phyloP scores from a whole-genome alignment of 1,140 invertebrate genomes.

The Anastrepha ludens region DNA sequence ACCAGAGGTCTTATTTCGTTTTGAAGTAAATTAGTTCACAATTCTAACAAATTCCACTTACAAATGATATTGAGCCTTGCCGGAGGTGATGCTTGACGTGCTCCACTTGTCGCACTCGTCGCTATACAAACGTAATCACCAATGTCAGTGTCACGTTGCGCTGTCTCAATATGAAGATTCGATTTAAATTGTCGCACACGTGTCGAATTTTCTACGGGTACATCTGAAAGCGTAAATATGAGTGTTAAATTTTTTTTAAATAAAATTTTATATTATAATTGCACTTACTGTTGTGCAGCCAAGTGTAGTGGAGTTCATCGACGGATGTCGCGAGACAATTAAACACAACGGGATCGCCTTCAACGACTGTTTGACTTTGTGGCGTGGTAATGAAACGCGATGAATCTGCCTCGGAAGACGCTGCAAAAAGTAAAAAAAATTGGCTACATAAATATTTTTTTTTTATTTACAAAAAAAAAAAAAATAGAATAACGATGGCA shows the following conservation, averaged over 20 bases:
- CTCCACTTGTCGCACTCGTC: constrained; percentile 69
- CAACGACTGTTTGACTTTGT: constrained; percentile 67
- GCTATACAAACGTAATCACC: constrained; percentile 72
- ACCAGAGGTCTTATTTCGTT: too few relatives aligned
- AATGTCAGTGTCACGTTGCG: constrained; percentile 66
- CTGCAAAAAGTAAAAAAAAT: background rate
- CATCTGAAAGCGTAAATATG: constrained; percentile 63
- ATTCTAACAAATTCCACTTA: constrained; percentile 60
- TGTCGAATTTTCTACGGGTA: constrained; percentile 66
- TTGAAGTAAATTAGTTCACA: too few relatives aligned
- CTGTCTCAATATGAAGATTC: constrained; percentile 71
- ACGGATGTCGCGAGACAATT: constrained; percentile 65
- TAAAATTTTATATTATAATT: constrained; percentile 3
- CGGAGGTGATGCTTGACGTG: constrained; percentile 70
- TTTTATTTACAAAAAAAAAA: background rate
- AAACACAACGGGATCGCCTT: constrained; percentile 67
- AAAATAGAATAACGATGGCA: background rate
- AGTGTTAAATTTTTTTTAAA: background rate
- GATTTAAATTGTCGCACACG: constrained; percentile 66
- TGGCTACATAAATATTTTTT: too few relatives aligned
- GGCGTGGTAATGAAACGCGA: constrained; percentile 66
- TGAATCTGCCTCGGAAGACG: constrained; percentile 14
- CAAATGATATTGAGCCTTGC: constrained; percentile 71
- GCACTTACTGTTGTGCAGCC: constrained; percentile 70
- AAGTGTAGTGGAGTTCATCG: constrained; percentile 64